Evolutionary conservation across 2,113 vertebrate species (phyloP).

Genomic region (Xenopus borealis): DNA sequence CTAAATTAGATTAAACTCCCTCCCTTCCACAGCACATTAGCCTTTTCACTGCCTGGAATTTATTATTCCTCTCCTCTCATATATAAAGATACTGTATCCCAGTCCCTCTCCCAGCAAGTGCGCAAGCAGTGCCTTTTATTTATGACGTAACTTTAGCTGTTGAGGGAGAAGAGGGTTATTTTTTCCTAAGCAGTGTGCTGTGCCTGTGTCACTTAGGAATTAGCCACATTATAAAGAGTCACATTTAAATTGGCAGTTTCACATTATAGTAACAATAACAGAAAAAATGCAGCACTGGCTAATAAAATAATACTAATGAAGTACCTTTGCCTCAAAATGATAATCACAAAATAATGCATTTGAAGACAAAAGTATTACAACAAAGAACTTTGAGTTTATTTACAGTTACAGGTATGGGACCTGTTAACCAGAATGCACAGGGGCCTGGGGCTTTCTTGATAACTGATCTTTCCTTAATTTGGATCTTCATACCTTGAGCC

Average conservation of each 20-base stretch:
- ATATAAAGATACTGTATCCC: conserved; percentile 67
- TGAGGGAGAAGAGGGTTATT: neutral
- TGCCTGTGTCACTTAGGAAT: neutral
- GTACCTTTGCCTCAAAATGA: too few relatives aligned
- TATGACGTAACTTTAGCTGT: neutral
- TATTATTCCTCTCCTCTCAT: conserved; percentile 65
- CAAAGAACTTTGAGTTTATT: too few relatives aligned
- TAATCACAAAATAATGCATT: too few relatives aligned
- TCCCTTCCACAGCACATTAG: conserved; percentile 78
- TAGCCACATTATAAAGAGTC: neutral
- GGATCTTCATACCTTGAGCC: too few relatives aligned
- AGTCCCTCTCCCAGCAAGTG: neutral
- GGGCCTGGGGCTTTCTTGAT: too few relatives aligned
- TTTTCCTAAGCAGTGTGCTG: neutral
- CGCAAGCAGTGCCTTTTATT: neutral
- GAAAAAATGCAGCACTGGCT: too few relatives aligned
- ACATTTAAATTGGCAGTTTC: neutral
- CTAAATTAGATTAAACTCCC: conserved; percentile 99
- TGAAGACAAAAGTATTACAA: too few relatives aligned
- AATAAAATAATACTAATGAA: too few relatives aligned
- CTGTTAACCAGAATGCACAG: too few relatives aligned
- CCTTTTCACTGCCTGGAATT: conserved; percentile 88
- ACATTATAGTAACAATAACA: too few relatives aligned
- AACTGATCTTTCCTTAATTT: too few relatives aligned
- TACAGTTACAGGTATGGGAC: too few relatives aligned